phyloP scores from a whole-genome alignment of 2,888 invertebrate genomes.

The Patella ulyssiponensis region DNA sequence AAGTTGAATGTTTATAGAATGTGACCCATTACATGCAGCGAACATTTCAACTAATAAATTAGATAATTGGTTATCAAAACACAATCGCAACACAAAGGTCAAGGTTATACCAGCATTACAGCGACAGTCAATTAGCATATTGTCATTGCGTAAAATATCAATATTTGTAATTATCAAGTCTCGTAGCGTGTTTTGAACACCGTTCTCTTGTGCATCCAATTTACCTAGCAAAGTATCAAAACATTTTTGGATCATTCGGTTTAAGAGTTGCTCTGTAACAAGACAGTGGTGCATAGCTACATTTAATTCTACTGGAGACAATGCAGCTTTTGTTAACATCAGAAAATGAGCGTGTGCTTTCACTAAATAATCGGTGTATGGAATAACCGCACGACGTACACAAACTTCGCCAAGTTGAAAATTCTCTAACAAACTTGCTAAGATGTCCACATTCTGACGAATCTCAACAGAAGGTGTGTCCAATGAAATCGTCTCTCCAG shows the following conservation, averaged over 20 bases:
- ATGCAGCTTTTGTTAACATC: conserved; percentile 28
- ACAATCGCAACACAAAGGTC: conserved; percentile 46
- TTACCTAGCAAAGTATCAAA: conserved; percentile 16
- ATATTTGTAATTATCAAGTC: background rate
- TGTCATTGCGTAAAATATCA: conserved; percentile 45
- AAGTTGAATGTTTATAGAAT: background rate
- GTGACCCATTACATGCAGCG: background rate
- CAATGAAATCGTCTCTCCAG: background rate
- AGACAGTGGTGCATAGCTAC: conserved; percentile 60
- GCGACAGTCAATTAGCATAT: conserved; percentile 59
- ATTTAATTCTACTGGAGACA: conserved; percentile 58
- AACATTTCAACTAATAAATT: conserved; percentile 7
- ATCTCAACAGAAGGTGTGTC: background rate
- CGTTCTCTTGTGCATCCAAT: conserved; percentile 18
- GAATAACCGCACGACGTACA: background rate
- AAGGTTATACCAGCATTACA: conserved; percentile 60
- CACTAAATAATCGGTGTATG: conserved; percentile 29
- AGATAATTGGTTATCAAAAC: conserved; percentile 18
- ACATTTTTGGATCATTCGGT: conserved; percentile 59
- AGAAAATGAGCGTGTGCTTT: conserved; percentile 32
- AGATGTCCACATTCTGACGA: conserved; percentile 46
- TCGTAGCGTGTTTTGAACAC: conserved; percentile 24
- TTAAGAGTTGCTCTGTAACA: conserved; percentile 54
- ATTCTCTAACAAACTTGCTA: conserved; percentile 57
- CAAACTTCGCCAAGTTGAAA: conserved; percentile 47